Base-by-base conservation (phyloP, 2,797 vertebrate genomes). In the Semaprochilodus insignis region DNA sequence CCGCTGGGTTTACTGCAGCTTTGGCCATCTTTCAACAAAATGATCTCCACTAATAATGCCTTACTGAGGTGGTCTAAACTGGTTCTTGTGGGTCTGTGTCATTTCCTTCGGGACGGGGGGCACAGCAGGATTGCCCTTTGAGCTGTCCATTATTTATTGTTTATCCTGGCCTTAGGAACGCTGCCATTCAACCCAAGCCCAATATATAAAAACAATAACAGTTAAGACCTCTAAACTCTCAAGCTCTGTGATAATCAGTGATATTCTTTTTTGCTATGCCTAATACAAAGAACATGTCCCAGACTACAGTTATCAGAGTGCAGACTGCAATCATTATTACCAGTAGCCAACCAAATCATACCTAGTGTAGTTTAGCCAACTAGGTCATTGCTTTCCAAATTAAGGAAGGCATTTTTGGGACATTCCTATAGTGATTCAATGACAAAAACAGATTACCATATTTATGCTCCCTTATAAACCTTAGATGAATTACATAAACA, bases 1-100 rank as follows among this genome's bases (percentile, higher is more conserved):
- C 80, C 72, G 8, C 34, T 67, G 80, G 72, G 60, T 40, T 59
- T 81, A 34, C 80, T 59, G 63, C 63, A 40, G 73, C 62, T 59
- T 75, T 34, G 72, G 52, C 27, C 63, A 69, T 65, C 72, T 75
- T 81, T 81, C 80, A 75, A n/a, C 67, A 75, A 69, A 69, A 59
- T 15, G 16, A 17, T 48, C 55, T 74, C 27, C 62, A 67, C 48
- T 75, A 81, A 81, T 75, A 81, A 75, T 1, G 23, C 27, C 52
- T 27, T 27, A 2, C 51, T 59, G 48, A n/a, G 31, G 27, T 55
- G 62, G 34, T 67, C 34, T 75, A 81, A 75, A 75, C 62, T 59
- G 72, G 62, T 34, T 72, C 74, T 65, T 57, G 52, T 31, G 62
- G 72, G 23, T 69, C 27, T 31, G 62, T 57, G 51, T 40, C 80